Percentiles rank a stretch among this genome's conserved stretches.
Conservation (phyloP, 1,140 invertebrate genomes). For the Meloidogyne chitwoodi region DNA sequence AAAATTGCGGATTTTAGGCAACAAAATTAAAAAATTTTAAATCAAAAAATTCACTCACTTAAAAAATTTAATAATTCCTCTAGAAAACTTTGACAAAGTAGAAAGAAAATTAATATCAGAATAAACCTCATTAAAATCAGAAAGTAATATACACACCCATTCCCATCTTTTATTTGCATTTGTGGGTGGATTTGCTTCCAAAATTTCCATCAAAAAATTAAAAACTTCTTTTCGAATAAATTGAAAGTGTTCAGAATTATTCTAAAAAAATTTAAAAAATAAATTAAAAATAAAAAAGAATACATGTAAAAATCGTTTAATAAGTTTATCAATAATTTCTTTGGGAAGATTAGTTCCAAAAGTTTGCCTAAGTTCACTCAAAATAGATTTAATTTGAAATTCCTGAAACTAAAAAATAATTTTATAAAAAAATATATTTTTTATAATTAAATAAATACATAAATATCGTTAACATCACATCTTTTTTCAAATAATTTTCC, state of each 20-base stretch:
- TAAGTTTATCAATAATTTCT: neutral
- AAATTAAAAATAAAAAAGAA: neutral
- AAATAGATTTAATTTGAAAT: neutral
- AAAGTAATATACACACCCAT: slow-evolving; percentile 2
- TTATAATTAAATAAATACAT: neutral
- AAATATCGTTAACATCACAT: neutral
- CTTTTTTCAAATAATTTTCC: neutral
- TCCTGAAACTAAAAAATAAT: neutral
- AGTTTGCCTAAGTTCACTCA: neutral
- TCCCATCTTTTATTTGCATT: neutral
- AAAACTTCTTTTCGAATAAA: neutral
- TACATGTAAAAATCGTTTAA: neutral
- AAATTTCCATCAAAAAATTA: slow-evolving; percentile 1
- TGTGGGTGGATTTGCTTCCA: neutral
- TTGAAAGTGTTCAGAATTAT: neutral
- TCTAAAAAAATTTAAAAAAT: neutral
- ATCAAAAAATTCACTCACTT: neutral
- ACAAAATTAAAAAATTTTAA: too few species aligned
- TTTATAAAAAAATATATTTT: neutral
- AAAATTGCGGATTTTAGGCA: too few species aligned
- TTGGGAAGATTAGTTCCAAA: neutral
- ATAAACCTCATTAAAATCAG: neutral
- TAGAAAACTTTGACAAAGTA: neutral
- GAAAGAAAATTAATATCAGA: neutral
- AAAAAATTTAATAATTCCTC: neutral